Percentiles rank a stretch among this genome's conserved stretches.
These are phyloP conservation scores for Panopea generosa DNA, from an alignment of 2,888 invertebrate genomes.

Conservation along the genomic window DNA sequence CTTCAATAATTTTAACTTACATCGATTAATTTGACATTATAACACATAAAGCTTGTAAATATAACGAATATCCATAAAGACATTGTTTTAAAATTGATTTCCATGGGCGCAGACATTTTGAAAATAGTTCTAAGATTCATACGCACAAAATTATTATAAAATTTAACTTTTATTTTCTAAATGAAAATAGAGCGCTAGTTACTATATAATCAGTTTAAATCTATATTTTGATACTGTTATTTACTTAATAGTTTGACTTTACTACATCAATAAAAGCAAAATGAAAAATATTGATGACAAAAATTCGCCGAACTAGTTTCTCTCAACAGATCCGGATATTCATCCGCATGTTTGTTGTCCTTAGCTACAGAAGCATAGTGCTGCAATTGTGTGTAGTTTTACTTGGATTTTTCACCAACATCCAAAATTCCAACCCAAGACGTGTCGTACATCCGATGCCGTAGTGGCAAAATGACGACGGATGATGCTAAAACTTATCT, in stretches of 20 bases:
- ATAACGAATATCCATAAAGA: too few relatives aligned
- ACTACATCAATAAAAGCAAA: too few relatives aligned
- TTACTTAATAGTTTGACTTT: too few relatives aligned
- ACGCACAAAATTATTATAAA: neutral
- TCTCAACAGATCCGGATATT: slow-evolving; percentile 56
- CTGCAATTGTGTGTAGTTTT: slow-evolving; percentile 23
- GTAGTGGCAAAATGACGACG: slow-evolving; percentile 83
- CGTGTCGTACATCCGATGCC: slow-evolving; percentile 76
- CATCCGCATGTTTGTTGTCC: slow-evolving; percentile 78
- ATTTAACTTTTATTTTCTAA: too few relatives aligned
- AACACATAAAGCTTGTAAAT: too few relatives aligned
- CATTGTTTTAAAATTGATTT: neutral
- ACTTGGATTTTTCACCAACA: slow-evolving; percentile 41
- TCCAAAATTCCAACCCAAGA: slow-evolving; percentile 75
- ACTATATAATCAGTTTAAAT: too few relatives aligned
- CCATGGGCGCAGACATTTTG: slow-evolving; percentile 72
- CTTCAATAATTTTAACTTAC: neutral
- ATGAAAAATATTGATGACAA: too few relatives aligned
- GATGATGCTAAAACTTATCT: slow-evolving; percentile 86
- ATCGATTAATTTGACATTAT: neutral
- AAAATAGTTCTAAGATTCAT: slow-evolving; percentile 48
- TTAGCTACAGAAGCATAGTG: slow-evolving; percentile 74
- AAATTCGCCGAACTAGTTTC: neutral
- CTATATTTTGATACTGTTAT: too few relatives aligned
- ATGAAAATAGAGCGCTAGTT: too few relatives aligned